Evolutionary conservation across 2,113 vertebrate genomes (phyloP), one percentile per base, ranked within the genome.

Genomic region (Tachysurus vachellii): DNA sequence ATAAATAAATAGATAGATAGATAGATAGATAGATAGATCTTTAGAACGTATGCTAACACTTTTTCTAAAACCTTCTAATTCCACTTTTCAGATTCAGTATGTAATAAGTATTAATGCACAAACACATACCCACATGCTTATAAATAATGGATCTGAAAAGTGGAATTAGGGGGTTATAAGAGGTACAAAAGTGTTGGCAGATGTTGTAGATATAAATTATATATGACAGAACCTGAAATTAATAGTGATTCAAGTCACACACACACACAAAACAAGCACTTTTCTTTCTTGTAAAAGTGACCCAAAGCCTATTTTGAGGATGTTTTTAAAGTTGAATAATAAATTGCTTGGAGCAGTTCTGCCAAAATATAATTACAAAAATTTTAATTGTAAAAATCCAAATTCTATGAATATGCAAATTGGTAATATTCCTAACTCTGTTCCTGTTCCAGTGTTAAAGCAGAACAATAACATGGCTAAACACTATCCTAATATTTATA

Each of bases 381-480:
- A 71, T 31, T 68, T 68, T 16, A 31, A 1, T 14, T 68, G 28
- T 68, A 71, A 21, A 44, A 71, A 71, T 44, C 36, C 36, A 70
- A 16, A 36, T 42, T 19, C 7, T 71, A 71, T 71, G 21, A 75
- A 75, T 75, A 75, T 75, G 71, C 71, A 75, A 75, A 75, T 50
- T 26, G 21, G 9, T 50, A 75, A 75, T 50, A 76, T 11, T 23
- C 21, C 73, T 76, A 50, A 50, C 73, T 50, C 36, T 44, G 23
- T 19, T 44, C 10, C 44, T 42, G 5, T 47, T 50, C 5, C 44
- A 76, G 21, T 50, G 23, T 76, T 76, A 47, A 44, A 6, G 12
- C 11, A 21, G 31, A 9, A 16, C 11, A 11, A 73, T 44, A 73
- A 73, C 17, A 73, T 11, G 10, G 17, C 21, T 23, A 17, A 13